Conservation (phyloP, 2,888 invertebrate genomes). For the Agrotis segetum region DNA sequence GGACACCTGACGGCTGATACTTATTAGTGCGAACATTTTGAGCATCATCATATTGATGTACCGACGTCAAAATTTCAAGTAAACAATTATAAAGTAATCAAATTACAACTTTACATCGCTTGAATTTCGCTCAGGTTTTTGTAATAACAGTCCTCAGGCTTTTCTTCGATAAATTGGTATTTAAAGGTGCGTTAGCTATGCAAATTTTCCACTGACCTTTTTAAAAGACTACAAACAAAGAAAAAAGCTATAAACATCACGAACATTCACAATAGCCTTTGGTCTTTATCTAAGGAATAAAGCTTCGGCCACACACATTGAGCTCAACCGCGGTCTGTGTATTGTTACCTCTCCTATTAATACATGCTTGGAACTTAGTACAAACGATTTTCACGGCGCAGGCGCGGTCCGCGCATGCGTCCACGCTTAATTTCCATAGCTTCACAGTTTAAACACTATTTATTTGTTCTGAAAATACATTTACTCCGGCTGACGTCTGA, state of each 20-base stretch:
- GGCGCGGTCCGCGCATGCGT: constrained; percentile 63
- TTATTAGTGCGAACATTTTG: constrained; percentile 36
- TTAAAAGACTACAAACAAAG: constrained; percentile 31
- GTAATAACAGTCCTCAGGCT: background rate
- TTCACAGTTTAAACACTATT: constrained; percentile 66
- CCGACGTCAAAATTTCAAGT: constrained; percentile 31
- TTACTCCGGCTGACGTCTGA: constrained; percentile 82
- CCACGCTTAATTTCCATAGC: constrained; percentile 72
- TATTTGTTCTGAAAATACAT: constrained; percentile 88
- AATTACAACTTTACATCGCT: constrained; percentile 37
- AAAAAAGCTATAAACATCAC: constrained; percentile 33
- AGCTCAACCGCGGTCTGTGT: constrained; percentile 60
- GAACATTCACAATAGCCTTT: constrained; percentile 47
- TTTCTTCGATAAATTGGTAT: constrained; percentile 2
- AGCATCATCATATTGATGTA: constrained; percentile 37
- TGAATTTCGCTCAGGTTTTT: background rate
- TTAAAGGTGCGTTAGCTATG: constrained; percentile 10
- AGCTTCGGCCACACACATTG: constrained; percentile 75
- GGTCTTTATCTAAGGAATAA: constrained; percentile 61
- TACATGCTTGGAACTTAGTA: constrained; percentile 74
- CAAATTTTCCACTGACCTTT: background rate
- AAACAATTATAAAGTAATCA: constrained; percentile 61
- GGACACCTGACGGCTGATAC: constrained; percentile 28
- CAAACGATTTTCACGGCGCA: constrained; percentile 83
- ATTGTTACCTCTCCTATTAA: constrained; percentile 77